Percentiles rank a stretch among this genome's conserved stretches.
Evolutionary conservation across 1,140 invertebrate species (phyloP).

Genomic region (Aphelinus atriplicis): DNA sequence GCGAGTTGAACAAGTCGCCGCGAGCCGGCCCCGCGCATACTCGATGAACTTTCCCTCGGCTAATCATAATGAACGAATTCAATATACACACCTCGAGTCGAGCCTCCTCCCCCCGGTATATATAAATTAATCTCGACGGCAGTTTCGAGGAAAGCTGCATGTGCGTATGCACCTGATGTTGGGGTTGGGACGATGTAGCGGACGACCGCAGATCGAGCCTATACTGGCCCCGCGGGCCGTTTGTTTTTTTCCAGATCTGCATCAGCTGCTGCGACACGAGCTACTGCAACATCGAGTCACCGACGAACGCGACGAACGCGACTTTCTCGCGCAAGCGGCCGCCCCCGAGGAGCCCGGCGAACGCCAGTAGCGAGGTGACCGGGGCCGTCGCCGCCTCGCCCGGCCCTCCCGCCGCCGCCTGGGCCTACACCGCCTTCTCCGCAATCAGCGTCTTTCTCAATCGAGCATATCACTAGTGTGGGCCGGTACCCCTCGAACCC

Average conservation of each 20-base stretch:
- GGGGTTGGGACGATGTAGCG: no score
- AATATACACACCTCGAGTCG: no score
- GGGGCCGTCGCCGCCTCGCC: conserved; percentile 36
- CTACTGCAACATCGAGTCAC: conserved; percentile 74
- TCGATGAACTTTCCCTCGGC: no score
- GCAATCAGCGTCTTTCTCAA: conserved; percentile 32
- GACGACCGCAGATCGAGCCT: no score
- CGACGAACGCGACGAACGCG: conserved; percentile 70
- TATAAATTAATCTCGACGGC: no score
- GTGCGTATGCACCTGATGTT: no score
- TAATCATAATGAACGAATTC: no score
- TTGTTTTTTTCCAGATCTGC: conserved; percentile 66
- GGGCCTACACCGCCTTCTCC: conserved; percentile 1
- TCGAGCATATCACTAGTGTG: conserved; percentile 38
- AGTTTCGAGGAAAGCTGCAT: no score
- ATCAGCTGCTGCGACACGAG: conserved; percentile 75
- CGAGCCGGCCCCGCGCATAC: no score
- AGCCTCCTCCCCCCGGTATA: no score
- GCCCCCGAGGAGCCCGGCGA: not conserved
- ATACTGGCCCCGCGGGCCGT: no score
- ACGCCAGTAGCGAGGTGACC: not conserved
- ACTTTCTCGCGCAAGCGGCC: conserved; percentile 62
- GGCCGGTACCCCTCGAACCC: not conserved
- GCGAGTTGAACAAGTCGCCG: no score
- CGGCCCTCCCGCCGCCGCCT: conserved; percentile 10